Base-by-base conservation (phyloP, 2,797 vertebrate species). In the Peromyscus attwateri region DNA sequence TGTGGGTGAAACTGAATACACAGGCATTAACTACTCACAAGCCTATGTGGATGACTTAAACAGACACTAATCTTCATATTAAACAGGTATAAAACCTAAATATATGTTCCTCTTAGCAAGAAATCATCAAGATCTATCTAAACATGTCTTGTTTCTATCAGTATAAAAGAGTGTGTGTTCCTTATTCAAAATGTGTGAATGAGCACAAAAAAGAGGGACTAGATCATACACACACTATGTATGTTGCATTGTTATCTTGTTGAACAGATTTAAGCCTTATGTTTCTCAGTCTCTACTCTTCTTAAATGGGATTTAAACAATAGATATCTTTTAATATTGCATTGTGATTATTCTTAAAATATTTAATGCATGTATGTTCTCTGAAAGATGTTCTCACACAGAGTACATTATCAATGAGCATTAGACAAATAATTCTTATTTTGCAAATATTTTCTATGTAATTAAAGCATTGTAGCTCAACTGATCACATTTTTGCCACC, bases 391-490 rank as follows among this genome's bases (percentile, higher is more conserved):
- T 64, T 52, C 66, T 90, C 7, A 88, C 21, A 40, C 19, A 34
- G 34, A 90, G 23, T 57, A 83, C 6, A 14, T 66, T 29, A 8
- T 84, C 40, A 84, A 49, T 2, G 70, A 87, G 29, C 57, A 19
- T 70, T 87, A 87, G 7, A 93, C 6, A 95, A 31, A 60, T 43
- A 49, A 27, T 84, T 62, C 2, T 73, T 10, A 83, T 62, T 31
- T 71, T 66, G 64, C 14, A 80, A 55, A 49, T 1, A 57, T 37
- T 79, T 94, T 79, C 8, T 70, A 37, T 81, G 8, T 66, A 83
- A 79, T 89, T 96, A 87, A 91, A 95, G 62, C 79, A 87, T 71
- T 95, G 96, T 92, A 80, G 4, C 64, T 97, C 60, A 89, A 6
- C 34, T 73, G 66, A 83, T 66, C 70, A 66, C 52, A 52, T 52